Percentiles rank a stretch among this genome's conserved stretches.
Evolutionary conservation across 2,888 invertebrate genomes (phyloP).

Genomic region (Silvanus unidentatus): DNA sequence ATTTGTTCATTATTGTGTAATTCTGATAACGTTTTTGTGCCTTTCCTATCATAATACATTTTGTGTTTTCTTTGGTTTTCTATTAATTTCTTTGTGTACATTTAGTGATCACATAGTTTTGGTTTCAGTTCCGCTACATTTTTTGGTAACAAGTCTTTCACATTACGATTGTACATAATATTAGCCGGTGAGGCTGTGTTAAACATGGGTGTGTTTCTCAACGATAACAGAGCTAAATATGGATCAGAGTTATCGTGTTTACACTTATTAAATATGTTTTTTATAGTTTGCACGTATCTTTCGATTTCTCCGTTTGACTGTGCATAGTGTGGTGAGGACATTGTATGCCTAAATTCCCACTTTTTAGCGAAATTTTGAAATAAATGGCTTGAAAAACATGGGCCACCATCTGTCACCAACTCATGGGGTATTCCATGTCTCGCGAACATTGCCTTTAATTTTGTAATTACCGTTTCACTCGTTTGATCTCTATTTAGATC

Average conservation of each 20-base stretch:
- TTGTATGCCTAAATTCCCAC: not conserved
- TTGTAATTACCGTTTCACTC: not conserved
- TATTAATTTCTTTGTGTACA: no score
- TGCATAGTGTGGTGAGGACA: not conserved
- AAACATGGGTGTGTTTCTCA: not conserved
- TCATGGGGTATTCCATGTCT: not conserved
- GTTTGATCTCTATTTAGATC: not conserved
- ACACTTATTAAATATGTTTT: not conserved
- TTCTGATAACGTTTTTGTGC: no score
- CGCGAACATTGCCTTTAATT: not conserved
- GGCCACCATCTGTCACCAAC: not conserved
- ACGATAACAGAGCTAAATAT: not conserved
- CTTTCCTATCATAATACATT: no score
- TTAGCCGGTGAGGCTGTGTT: not conserved
- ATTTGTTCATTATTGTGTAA: not conserved
- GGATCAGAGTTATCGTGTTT: not conserved
- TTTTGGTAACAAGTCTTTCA: not conserved
- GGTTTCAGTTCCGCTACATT: no score
- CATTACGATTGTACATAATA: not conserved
- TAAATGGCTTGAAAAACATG: not conserved
- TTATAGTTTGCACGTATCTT: not conserved
- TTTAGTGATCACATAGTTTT: no score
- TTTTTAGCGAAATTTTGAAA: not conserved
- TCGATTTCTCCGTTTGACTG: not conserved
- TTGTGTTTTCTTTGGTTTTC: no score